Base-by-base conservation (phyloP, 2,797 vertebrate genomes). In the Chrysocyon brachyurus region DNA sequence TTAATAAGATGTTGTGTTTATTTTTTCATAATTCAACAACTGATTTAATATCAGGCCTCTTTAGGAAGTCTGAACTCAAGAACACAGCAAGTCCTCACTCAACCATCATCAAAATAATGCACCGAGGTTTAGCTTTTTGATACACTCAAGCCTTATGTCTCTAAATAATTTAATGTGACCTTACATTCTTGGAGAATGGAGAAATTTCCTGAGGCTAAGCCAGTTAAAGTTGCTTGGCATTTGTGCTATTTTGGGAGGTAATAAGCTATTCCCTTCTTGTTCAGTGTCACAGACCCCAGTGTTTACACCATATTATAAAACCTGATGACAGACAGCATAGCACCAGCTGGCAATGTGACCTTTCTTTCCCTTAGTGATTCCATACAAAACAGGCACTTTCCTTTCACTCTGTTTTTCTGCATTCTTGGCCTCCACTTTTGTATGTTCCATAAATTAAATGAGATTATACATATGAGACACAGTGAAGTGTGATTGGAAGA, bases 161-260 rank as follows among this genome's bases (percentile, higher is more conserved):
- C 90, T 96, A 96, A 97, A 87, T 73, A 97, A 40, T 95, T 97
- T 89, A 95, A 94, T 52, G 79, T 57, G 87, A 96, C 56, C 90
- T 90, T 95, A 83, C 5, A 85, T 90, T 93, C 36, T 61, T 94
- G 52, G 46, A 97, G 54, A 93, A 87, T 49, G 97, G 40, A 96
- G 14, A 97, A 96, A 72, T 89, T 94, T 88, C 73, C 78, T 6
- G 93, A 95, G 56, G 82, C 31, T 96, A 90, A 52, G 4, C 5
- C 57, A 87, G 94, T 90, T 97, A 2, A 96, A 90, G 36, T 92
- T 57, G 12, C 96, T 97, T 97, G 93, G 4, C 33, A 87, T 95
- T 81, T 92, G 95, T 57, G 49, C 89, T 97, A 82, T 98, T 98
- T 98, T 97, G 5, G 56, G 96, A 95, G 93, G 92, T 91, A 98